phyloP scores from a whole-genome alignment of 2,888 invertebrate species.

The Cryptocephalus primarius region DNA sequence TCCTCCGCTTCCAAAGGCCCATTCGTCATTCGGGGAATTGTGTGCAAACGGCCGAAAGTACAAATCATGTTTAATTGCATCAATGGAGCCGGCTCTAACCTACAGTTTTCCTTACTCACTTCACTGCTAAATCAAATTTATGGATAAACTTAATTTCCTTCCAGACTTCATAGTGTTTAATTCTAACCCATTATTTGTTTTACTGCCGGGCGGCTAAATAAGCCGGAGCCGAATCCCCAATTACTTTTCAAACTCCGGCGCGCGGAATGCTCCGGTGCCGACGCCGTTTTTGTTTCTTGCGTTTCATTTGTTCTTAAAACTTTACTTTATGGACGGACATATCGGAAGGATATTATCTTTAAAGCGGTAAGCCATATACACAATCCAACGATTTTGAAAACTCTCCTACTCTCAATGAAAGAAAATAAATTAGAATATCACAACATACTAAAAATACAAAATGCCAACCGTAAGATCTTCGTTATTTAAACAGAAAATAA shows the following conservation, averaged over 20 bases:
- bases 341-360: too few species aligned
- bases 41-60: slow-evolving; percentile 32
- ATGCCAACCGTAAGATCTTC: too few species aligned
- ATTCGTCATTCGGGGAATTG: slow-evolving; percentile 34
- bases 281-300: too few species aligned
- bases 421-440: too few species aligned
- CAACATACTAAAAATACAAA: too few species aligned
- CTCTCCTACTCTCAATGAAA: too few species aligned
- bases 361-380: too few species aligned
- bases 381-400: too few species aligned
- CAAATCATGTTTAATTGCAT: slow-evolving; percentile 43
- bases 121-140: slow-evolving; percentile 40
- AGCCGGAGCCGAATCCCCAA: slow-evolving; percentile 12
- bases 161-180: slow-evolving; percentile 35
- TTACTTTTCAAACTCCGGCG: slow-evolving; percentile 16
- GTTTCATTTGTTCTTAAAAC: too few species aligned
- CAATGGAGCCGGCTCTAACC: slow-evolving; percentile 31
- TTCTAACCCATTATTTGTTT: slow-evolving; percentile 35
- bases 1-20: slow-evolving; percentile 26
- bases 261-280: neutral
- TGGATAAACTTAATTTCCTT: slow-evolving; percentile 40
- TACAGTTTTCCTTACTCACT: slow-evolving; percentile 31
- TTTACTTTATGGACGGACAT: too few species aligned
- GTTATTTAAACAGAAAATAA: too few species aligned
- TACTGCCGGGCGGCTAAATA: slow-evolving; percentile 27